Conservation (phyloP, 2,797 vertebrate species). For the Lithobates pipiens region DNA sequence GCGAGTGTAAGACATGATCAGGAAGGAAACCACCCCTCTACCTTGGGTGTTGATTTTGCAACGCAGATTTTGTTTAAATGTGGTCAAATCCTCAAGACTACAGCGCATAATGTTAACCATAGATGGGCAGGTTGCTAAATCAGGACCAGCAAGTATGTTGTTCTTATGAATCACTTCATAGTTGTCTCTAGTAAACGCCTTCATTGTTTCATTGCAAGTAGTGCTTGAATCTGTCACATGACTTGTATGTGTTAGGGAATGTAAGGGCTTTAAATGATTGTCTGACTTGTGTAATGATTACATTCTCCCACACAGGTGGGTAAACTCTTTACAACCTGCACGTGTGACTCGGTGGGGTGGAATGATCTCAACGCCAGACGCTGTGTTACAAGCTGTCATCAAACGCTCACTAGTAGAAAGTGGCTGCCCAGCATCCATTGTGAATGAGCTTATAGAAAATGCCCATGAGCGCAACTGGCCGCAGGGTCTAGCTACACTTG, state of each 20-base stretch:
- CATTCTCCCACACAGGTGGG: constrained; percentile 82
- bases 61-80: no score
- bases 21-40: no score
- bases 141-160: not conserved
- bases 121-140: no score
- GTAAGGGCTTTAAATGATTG: not conserved
- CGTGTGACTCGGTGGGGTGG: constrained; percentile 97
- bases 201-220: no score
- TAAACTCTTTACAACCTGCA: constrained; percentile 95
- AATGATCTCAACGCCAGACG: constrained; percentile 97
- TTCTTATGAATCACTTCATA: no score
- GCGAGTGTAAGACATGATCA: no score
- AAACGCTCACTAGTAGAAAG: constrained; percentile 97
- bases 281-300: not conserved
- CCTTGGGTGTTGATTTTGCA: no score
- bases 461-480: constrained; percentile 98
- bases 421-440: constrained; percentile 94
- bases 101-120: not conserved
- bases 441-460: constrained; percentile 96
- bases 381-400: constrained; percentile 95
- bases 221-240: no score
- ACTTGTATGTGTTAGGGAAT: not conserved
- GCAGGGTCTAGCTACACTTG: constrained; percentile 94
- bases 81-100: no score
- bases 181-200: no score